A percentile compares a stretch with the other conserved stretches of the same genome.
phyloP scores from a whole-genome alignment of 2,113 vertebrate genomes.

The Elephantulus edwardii region DNA sequence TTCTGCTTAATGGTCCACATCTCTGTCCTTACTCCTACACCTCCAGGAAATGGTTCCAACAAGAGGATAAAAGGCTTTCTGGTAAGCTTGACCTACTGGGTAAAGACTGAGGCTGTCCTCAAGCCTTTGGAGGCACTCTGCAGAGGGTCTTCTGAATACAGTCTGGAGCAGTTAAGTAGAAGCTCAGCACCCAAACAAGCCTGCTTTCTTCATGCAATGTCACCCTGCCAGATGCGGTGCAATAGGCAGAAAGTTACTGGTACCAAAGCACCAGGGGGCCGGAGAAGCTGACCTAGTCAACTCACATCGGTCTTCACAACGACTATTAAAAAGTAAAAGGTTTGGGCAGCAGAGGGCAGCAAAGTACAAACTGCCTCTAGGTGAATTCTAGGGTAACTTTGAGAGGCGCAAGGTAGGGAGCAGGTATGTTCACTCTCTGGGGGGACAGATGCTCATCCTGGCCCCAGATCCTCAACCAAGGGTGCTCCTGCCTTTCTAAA shows the following conservation, averaged over 20 bases:
- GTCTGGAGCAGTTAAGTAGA: background rate
- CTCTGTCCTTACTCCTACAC: constrained; percentile 22
- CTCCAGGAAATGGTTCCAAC: background rate
- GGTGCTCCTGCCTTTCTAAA: background rate
- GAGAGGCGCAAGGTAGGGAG: background rate
- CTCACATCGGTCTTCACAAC: background rate
- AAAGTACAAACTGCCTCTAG: background rate
- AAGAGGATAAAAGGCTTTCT: background rate
- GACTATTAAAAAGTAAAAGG: background rate
- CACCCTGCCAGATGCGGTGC: background rate
- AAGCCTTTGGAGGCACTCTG: background rate
- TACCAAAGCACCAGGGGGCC: background rate
- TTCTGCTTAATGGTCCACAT: background rate
- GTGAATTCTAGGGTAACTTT: background rate
- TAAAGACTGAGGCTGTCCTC: background rate
- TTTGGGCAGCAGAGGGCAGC: background rate
- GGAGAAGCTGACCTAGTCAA: background rate
- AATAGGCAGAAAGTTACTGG: constrained; percentile 22
- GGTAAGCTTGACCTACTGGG: background rate
- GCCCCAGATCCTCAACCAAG: background rate
- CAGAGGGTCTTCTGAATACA: background rate
- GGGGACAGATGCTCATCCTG: background rate
- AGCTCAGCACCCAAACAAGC: background rate
- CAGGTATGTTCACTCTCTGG: background rate
- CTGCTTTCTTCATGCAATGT: background rate